A percentile compares a stretch with the other conserved stretches of the same genome.
Evolutionary conservation across 2,113 vertebrate genomes (phyloP).

Genomic region (Syngnathus scovelli): DNA sequence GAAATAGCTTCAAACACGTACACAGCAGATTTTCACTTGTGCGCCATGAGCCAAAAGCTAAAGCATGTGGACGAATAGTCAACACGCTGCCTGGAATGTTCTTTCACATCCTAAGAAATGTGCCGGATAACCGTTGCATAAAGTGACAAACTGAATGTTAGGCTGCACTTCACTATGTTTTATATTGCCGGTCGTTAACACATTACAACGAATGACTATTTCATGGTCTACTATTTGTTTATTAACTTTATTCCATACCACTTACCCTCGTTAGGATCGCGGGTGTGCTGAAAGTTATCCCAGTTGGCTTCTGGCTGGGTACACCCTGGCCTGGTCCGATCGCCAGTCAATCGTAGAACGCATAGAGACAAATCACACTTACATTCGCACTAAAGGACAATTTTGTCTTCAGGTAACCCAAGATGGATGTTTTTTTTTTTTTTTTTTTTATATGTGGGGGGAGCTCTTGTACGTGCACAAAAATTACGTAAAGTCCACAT

Average conservation of each 20-base stretch:
- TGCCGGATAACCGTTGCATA: slow-evolving; percentile 6
- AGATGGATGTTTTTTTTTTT: background rate
- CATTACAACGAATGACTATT: background rate
- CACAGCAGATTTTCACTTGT: slow-evolving; percentile 51
- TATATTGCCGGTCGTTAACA: background rate
- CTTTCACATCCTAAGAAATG: slow-evolving; percentile 30
- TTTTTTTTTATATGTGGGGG: background rate
- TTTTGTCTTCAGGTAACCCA: background rate
- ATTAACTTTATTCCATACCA: background rate
- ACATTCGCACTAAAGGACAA: background rate
- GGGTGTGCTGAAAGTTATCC: background rate
- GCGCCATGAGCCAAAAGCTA: slow-evolving; percentile 53
- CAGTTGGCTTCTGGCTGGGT: too few species aligned
- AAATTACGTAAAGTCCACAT: background rate
- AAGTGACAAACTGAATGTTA: background rate
- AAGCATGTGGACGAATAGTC: slow-evolving; percentile 48
- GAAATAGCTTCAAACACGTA: slow-evolving; percentile 60
- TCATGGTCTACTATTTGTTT: background rate
- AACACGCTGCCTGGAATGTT: slow-evolving; percentile 35
- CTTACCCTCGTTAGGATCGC: background rate
- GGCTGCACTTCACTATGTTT: background rate
- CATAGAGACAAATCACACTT: background rate
- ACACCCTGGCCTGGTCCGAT: too few species aligned
- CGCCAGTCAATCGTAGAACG: background rate
- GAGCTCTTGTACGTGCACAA: background rate